Evolutionary conservation across 2,113 vertebrate species (phyloP).

Genomic region (Xyrauchen texanus): DNA sequence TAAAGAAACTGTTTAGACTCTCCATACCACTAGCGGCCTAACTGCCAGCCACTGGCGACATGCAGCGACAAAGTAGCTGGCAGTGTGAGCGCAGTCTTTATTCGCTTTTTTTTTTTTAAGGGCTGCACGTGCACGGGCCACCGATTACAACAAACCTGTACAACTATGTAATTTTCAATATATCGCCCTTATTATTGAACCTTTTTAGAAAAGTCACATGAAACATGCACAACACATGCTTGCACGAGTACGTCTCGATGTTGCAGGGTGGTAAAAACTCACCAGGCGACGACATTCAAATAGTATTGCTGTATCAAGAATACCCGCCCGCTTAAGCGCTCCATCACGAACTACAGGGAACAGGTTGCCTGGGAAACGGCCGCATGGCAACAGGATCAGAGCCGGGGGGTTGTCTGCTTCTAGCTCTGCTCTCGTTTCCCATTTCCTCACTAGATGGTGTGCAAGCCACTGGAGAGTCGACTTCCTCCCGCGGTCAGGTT

Average conservation of each 20-base stretch:
- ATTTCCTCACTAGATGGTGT: conserved; percentile 90
- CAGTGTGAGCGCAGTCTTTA: too few relatives aligned
- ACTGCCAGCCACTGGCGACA: too few relatives aligned
- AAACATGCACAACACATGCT: neutral
- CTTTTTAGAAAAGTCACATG: neutral
- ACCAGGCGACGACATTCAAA: conserved; percentile 59
- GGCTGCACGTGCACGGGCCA: neutral
- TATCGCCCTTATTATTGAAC: neutral
- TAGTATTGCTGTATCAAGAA: conserved; percentile 51
- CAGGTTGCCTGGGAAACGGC: conserved; percentile 97
- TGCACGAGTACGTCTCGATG: neutral
- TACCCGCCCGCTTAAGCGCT: conserved; percentile 58
- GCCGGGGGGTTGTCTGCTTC: conserved; percentile 87
- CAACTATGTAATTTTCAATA: conserved; percentile 8
- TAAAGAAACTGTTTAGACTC: too few relatives aligned
- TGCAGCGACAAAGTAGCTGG: too few relatives aligned
- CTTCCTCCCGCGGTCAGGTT: conserved; percentile 69
- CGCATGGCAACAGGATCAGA: conserved; percentile 97
- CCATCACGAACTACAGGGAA: conserved; percentile 83
- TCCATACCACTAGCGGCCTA: too few relatives aligned
- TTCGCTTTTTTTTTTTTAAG: too few relatives aligned
- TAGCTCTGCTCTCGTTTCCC: conserved; percentile 84
- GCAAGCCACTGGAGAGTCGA: conserved; percentile 84
- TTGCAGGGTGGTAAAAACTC: conserved; percentile 4
- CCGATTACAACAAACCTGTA: neutral